These are phyloP conservation scores for Zophobas morio DNA, from an alignment of 1,140 invertebrate species.

Conservation along the genomic window DNA sequence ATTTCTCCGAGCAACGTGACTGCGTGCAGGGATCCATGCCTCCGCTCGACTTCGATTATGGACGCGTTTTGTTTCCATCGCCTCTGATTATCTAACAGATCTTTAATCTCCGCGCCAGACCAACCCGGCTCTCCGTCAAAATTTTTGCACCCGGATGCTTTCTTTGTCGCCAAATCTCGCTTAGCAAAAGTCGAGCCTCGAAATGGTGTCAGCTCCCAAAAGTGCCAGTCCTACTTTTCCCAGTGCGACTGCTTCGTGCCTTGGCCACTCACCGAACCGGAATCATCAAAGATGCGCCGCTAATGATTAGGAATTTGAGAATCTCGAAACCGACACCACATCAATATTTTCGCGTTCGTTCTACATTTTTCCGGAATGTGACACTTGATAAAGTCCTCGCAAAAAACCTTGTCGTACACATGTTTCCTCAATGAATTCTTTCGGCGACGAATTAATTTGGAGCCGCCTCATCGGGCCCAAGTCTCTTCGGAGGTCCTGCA, in stretches of 20 bases:
- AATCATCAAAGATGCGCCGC: constrained; percentile 2
- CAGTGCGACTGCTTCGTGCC: background rate
- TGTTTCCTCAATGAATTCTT: background rate
- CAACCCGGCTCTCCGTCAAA: too few species aligned
- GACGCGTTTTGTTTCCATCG: background rate
- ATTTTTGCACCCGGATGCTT: too few species aligned
- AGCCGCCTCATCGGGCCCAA: background rate
- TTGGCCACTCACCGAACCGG: background rate
- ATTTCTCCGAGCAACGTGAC: background rate
- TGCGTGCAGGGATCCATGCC: background rate
- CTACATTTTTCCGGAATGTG: constrained; percentile 11
- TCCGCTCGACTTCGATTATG: background rate
- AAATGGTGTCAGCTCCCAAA: too few species aligned
- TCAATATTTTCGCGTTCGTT: background rate
- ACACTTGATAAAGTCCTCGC: background rate
- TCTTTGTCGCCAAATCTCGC: too few species aligned
- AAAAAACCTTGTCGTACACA: background rate
- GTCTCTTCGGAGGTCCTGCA: background rate
- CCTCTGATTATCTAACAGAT: background rate
- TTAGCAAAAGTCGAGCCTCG: too few species aligned
- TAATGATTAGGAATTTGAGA: background rate
- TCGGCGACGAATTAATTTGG: background rate
- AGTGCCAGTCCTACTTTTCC: background rate
- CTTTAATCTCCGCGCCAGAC: too few species aligned
- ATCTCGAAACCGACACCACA: background rate